A percentile compares a stretch with the other conserved stretches of the same genome.
These are phyloP conservation scores for Hydrozoanthus gracilis DNA, from an alignment of 92 coral and sea anemone genomes.

Conservation along the genomic window DNA sequence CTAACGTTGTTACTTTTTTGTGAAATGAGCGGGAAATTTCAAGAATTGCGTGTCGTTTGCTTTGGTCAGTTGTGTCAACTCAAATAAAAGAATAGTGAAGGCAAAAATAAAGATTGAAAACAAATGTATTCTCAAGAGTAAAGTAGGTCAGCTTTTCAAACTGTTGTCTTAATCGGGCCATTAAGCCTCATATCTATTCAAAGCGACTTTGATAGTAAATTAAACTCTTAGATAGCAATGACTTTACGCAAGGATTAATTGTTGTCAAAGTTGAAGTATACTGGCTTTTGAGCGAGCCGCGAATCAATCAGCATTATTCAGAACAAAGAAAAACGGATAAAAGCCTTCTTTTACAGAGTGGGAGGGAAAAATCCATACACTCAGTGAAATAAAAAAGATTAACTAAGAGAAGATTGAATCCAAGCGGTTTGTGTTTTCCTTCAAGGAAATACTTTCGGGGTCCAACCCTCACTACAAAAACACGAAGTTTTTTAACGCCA, in stretches of 20 bases:
- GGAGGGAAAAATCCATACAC: neutral
- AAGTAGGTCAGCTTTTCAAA: neutral
- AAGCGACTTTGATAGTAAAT: neutral
- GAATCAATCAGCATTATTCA: constrained; percentile 2
- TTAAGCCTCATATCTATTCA: neutral
- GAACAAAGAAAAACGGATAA: neutral
- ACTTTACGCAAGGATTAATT: constrained; percentile 19
- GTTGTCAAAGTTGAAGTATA: neutral
- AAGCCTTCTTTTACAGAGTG: neutral
- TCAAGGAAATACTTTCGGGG: neutral
- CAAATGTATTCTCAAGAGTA: constrained; percentile 26
- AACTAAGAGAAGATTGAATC: neutral
- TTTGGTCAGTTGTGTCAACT: neutral
- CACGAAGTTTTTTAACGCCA: neutral
- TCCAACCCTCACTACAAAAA: neutral
- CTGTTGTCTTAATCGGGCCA: constrained; percentile 17
- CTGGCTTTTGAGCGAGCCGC: constrained; percentile 33
- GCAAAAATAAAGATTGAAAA: neutral
- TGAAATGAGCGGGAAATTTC: neutral
- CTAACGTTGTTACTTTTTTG: neutral
- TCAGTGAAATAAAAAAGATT: neutral
- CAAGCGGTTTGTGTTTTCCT: neutral
- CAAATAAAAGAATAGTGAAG: constrained; percentile 2
- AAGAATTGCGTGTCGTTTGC: neutral
- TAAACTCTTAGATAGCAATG: constrained; percentile 9